phyloP scores from a whole-genome alignment of 2,888 invertebrate genomes.

The Hyles lineata region DNA sequence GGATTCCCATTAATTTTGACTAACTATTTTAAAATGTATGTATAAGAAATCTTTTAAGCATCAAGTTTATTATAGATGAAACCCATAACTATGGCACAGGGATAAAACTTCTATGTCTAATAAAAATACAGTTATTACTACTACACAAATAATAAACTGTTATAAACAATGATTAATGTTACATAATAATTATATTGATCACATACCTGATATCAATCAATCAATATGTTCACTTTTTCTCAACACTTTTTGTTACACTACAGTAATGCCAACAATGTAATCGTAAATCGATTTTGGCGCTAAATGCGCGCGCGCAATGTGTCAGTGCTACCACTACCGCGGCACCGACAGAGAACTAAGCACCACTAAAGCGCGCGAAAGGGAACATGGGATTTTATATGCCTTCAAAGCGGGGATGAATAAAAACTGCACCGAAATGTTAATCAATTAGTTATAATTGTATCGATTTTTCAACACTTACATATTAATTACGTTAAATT shows the following conservation, averaged over 20 bases:
- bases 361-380: constrained; percentile 64
- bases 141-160: no score
- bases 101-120: no score
- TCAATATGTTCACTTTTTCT: neutral
- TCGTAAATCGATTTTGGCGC: constrained; percentile 30
- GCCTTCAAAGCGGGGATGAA: constrained; percentile 55
- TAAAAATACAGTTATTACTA: no score
- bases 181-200: neutral
- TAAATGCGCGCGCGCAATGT: constrained; percentile 51
- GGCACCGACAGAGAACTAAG: constrained; percentile 57
- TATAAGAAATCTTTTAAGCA: no score
- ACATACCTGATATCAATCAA: constrained; percentile 20
- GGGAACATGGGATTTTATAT: constrained; percentile 60
- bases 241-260: constrained; percentile 22
- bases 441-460: neutral
- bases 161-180: no score
- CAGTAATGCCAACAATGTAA: constrained; percentile 7
- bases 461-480: constrained; percentile 5
- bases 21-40: no score
- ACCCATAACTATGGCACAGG: no score
- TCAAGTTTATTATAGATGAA: no score
- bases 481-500: neutral
- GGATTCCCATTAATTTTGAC: no score
- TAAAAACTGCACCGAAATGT: constrained; percentile 21
- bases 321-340: constrained; percentile 38